Evolutionary conservation across 2,888 invertebrate genomes (phyloP).

Genomic region (Eupithecia dodoneata): DNA sequence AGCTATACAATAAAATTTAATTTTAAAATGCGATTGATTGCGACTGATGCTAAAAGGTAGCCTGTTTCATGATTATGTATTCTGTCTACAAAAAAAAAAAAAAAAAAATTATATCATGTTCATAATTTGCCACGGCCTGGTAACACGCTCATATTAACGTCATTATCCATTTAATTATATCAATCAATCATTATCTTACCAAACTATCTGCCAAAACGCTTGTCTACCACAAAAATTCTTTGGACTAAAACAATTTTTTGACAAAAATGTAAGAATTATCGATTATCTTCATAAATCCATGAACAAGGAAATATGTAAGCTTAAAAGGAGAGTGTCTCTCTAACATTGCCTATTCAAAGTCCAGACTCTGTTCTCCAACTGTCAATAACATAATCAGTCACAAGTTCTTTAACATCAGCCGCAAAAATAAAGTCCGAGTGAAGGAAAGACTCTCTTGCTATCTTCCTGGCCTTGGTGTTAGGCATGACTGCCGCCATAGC

Average conservation of each 20-base stretch:
- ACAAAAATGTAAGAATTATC: neutral
- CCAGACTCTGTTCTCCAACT: conserved; percentile 42
- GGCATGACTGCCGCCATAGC: conserved; percentile 65
- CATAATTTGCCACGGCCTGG: neutral
- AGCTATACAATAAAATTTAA: too few species aligned
- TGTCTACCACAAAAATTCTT: neutral
- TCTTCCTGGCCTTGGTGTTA: conserved; percentile 56
- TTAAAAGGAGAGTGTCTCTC: neutral
- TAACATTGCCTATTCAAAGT: neutral
- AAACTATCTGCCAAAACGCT: neutral
- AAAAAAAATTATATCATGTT: neutral
- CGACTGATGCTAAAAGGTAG: too few species aligned
- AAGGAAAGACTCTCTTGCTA: conserved; percentile 57
- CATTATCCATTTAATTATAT: too few species aligned
- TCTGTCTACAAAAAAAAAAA: too few species aligned
- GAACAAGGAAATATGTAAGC: neutral
- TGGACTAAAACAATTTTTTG: neutral
- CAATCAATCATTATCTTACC: neutral
- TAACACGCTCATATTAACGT: neutral
- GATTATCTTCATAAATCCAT: neutral
- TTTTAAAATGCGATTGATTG: too few species aligned
- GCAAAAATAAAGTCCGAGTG: conserved; percentile 62
- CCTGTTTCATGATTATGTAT: neutral
- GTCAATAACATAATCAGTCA: conserved; percentile 62
- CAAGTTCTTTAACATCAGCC: conserved; percentile 61